phyloP scores from a whole-genome alignment of 2,888 invertebrate species.

The Azorinus chamasolen region DNA sequence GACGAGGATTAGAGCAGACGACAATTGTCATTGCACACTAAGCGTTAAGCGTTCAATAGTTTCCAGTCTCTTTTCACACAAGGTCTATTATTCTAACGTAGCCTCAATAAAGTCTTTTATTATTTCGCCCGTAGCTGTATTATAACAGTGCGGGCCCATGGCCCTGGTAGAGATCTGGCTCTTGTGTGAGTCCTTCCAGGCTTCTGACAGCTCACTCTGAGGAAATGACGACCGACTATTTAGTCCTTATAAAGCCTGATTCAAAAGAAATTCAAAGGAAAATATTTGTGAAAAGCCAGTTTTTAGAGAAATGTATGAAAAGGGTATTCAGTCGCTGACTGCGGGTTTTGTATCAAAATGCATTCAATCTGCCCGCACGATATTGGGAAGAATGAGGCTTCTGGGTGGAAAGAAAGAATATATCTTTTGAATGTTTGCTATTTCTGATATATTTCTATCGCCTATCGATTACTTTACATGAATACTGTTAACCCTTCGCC shows the following conservation, averaged over 20 bases:
- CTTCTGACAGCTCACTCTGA: constrained; percentile 13
- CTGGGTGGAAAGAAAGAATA: constrained; percentile 38
- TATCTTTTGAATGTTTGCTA: constrained; percentile 51
- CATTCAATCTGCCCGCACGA: constrained; percentile 36
- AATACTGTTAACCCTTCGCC: constrained; percentile 8
- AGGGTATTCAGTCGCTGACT: constrained; percentile 23
- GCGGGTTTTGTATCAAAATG: constrained; percentile 55
- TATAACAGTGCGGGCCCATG: no score
- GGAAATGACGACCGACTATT: constrained; percentile 38
- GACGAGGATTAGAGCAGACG: no score
- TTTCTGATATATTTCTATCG: constrained; percentile 41
- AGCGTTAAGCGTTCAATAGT: no score
- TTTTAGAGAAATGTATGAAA: constrained; percentile 40
- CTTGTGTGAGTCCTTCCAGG: no score
- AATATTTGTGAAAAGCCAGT: constrained; percentile 36
- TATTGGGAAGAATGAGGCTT: constrained; percentile 28
- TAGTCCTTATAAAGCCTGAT: constrained; percentile 34
- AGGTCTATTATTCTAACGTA: no score
- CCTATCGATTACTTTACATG: constrained; percentile 42
- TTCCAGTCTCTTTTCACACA: no score
- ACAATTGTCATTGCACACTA: no score
- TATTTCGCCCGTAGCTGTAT: no score
- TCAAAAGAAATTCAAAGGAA: constrained; percentile 38
- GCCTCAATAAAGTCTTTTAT: no score
- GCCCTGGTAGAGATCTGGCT: no score